Evolutionary conservation across 2,113 vertebrate genomes (phyloP), one percentile per base, ranked within the genome.

Genomic region (Microtus pennsylvanicus): DNA sequence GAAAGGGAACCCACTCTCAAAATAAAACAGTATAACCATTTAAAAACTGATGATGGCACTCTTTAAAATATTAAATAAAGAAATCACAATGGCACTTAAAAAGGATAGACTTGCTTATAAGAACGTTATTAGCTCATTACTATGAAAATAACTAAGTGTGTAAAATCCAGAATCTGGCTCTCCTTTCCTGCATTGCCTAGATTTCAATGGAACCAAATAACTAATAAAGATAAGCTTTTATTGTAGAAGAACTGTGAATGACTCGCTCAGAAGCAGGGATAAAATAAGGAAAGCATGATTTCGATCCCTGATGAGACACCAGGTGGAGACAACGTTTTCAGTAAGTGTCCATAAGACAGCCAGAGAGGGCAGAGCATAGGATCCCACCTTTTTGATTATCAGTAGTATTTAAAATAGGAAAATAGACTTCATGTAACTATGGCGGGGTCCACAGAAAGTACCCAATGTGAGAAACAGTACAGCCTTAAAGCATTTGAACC

Each of bases 11-110:
- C 16, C 50, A 61, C 50, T 58, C 9, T 35, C 69, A 87, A 94
- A 89, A 75, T n/a, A 30, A 14, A 26, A 72, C 30, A 74, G 3
- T 38, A 38, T 69, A 26, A 89, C 69, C 35, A 13, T n/a, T 22
- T n/a, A 92, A 78, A 94, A 17, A 85, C 83, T 63, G 33, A 77
- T 47, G 76, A 83, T 58, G 17, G 65, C 0, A 69, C 7, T 82
- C 33, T 50, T 89, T 88, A 76, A 95, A 90, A 33, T 87, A 78
- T 52, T 76, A 72, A 45, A 30, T 24, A 58, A 35, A 72, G 87
- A 88, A 93, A 92, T 81, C 45, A 33, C 47, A 94, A 38, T 82
- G 74, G 75, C 17, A 76, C 1, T 89, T 94, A 38, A 74, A 13
- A 3, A 77, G n/a, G n/a, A 11, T 47, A 82, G 24, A 42, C 10